phyloP scores from a whole-genome alignment of 2,113 vertebrate genomes.

The Apodemus sylvaticus region DNA sequence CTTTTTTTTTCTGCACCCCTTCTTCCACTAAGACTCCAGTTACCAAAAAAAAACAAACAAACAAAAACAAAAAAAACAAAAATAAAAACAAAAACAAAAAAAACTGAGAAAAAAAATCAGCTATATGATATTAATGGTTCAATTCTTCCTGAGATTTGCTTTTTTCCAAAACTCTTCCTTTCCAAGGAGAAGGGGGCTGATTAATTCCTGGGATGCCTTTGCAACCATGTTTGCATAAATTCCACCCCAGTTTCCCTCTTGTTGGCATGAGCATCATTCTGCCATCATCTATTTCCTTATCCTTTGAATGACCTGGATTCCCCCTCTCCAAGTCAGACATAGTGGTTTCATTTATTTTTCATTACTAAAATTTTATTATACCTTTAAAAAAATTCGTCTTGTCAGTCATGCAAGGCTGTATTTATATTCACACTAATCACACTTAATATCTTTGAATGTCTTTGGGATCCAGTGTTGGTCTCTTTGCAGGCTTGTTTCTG shows the following conservation, averaged over 20 bases:
- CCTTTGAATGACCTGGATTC: background rate
- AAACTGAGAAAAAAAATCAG: background rate
- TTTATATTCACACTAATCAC: background rate
- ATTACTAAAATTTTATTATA: conserved; percentile 20
- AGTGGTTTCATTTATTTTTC: conserved; percentile 39
- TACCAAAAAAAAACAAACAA: no score
- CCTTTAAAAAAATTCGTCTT: background rate
- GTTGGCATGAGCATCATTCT: background rate
- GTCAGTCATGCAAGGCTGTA: background rate
- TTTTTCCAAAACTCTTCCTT: background rate
- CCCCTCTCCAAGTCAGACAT: background rate
- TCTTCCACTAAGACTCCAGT: background rate
- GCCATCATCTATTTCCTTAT: background rate
- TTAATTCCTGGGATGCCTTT: background rate
- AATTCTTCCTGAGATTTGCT: background rate
- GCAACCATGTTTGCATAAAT: background rate
- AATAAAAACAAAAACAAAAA: no score
- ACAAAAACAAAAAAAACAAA: no score
- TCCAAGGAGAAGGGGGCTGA: background rate
- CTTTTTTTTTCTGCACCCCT: background rate
- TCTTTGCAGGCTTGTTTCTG: background rate
- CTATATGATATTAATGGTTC: background rate
- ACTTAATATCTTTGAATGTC: background rate
- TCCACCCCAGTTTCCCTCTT: background rate
- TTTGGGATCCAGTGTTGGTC: background rate